A percentile compares a stretch with the other conserved stretches of the same genome.
Conservation (phyloP, 2,888 invertebrate species). For the Xylophagus ater region DNA sequence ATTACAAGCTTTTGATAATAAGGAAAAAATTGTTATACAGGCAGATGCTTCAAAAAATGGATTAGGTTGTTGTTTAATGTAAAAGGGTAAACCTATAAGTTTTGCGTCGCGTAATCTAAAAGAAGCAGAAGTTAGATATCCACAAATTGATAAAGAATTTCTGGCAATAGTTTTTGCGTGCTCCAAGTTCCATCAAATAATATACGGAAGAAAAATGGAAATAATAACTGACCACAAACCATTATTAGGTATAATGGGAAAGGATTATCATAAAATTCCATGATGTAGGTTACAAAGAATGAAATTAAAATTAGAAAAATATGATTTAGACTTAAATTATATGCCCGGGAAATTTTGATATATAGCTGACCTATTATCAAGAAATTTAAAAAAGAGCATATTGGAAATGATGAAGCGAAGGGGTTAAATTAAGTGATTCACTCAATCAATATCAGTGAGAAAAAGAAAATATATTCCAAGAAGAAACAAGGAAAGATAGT, state of each 20-base stretch:
- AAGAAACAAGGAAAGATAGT: no score
- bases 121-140: conserved; percentile 21
- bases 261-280: conserved; percentile 10
- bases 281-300: conserved; percentile 12
- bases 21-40: conserved; percentile 12
- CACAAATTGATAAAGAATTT: conserved; percentile 21
- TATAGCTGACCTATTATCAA: conserved; percentile 11
- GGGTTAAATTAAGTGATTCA: conserved; percentile 8
- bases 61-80: conserved; percentile 15
- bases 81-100: conserved; percentile 13
- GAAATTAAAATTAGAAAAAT: conserved; percentile 9
- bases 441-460: conserved; percentile 9
- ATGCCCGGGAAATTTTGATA: conserved; percentile 9
- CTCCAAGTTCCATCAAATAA: conserved; percentile 19
- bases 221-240: conserved; percentile 7
- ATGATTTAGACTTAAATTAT: conserved; percentile 7
- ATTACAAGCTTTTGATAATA: conserved; percentile 13
- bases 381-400: conserved; percentile 2
- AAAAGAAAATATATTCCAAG: no score
- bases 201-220: conserved; percentile 17
- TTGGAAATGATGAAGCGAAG: conserved; percentile 1
- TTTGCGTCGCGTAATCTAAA: conserved; percentile 23
- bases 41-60: conserved; percentile 18
- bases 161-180: conserved; percentile 20
- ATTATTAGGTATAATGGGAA: conserved; percentile 7